Evolutionary conservation across 2,888 invertebrate genomes (phyloP).

Genomic region (Dascillus cervinus): DNA sequence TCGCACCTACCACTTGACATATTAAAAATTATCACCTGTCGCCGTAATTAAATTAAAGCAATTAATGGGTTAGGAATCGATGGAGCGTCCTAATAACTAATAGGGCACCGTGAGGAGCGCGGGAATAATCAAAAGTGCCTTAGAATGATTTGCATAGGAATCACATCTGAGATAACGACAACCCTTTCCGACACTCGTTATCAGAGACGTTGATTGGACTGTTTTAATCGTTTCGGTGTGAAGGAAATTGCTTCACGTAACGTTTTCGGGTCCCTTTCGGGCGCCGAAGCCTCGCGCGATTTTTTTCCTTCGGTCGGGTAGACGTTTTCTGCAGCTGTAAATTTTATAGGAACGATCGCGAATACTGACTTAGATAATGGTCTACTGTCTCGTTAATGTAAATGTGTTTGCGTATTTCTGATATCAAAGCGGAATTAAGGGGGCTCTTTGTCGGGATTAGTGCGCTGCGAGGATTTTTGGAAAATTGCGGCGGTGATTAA

Average conservation of each 20-base stretch:
- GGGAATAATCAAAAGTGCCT: conserved; percentile 30
- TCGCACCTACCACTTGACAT: too few relatives aligned
- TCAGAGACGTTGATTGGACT: conserved; percentile 21
- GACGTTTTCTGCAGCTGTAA: conserved; percentile 11
- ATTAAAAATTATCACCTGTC: too few relatives aligned
- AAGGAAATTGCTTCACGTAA: conserved; percentile 13
- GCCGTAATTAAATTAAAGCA: too few relatives aligned
- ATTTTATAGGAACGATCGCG: conserved; percentile 18
- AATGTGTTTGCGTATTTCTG: conserved; percentile 17
- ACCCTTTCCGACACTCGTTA: conserved; percentile 27
- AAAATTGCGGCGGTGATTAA: too few relatives aligned
- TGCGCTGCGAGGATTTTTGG: background rate
- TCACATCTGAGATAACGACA: conserved; percentile 31
- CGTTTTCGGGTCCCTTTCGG: conserved; percentile 3
- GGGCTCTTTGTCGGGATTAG: conserved; percentile 9
- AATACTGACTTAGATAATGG: conserved; percentile 16
- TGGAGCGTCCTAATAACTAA: too few relatives aligned
- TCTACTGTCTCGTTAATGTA: conserved; percentile 17
- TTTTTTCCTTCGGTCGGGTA: conserved; percentile 12
- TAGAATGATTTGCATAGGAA: conserved; percentile 30
- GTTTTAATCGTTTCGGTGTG: conserved; percentile 18
- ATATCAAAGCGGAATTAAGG: conserved; percentile 13
- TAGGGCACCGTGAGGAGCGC: conserved; percentile 18
- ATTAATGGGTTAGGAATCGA: too few relatives aligned
- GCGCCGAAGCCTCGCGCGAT: conserved; percentile 4